These are phyloP conservation scores for Cantharis flavilabris DNA, from an alignment of 2,888 invertebrate species.

Conservation along the genomic window DNA sequence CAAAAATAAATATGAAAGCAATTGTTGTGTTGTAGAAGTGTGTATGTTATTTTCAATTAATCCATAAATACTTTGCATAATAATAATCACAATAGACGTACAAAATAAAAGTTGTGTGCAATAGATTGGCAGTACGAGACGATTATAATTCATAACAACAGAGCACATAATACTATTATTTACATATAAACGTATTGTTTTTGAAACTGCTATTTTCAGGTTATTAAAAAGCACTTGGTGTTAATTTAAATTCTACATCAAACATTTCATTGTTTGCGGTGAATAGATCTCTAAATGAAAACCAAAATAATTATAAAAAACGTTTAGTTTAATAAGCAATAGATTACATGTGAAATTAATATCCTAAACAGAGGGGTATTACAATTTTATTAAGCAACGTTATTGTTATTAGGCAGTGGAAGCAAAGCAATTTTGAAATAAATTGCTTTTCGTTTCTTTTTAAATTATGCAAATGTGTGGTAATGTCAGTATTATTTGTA, in stretches of 20 bases:
- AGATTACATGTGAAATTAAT: conserved; percentile 26
- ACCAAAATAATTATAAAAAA: conserved; percentile 1
- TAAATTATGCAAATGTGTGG: conserved; percentile 15
- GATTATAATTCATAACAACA: conserved; percentile 30
- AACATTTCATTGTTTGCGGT: conserved; percentile 46
- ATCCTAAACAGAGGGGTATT: conserved; percentile 11
- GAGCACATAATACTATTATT: conserved; percentile 10
- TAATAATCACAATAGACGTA: not conserved
- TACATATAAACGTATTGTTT: conserved; percentile 39
- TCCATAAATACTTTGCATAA: not conserved
- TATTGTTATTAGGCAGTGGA: conserved; percentile 9
- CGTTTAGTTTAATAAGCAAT: conserved; percentile 25
- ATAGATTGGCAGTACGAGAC: conserved; percentile 3
- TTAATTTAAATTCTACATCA: conserved; percentile 45
- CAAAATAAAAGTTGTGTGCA: not conserved
- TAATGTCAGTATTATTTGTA: not conserved
- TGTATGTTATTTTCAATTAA: not conserved
- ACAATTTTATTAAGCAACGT: conserved; percentile 27
- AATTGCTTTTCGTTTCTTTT: conserved; percentile 8
- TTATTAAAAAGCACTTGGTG: conserved; percentile 48
- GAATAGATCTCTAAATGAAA: conserved; percentile 41
- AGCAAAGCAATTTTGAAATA: conserved; percentile 14
- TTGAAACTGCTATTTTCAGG: conserved; percentile 36
- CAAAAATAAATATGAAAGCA: not conserved
- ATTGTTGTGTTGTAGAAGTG: not conserved